Base-by-base conservation (phyloP, 2,888 invertebrate genomes). In the Trichogramma evanescens region DNA sequence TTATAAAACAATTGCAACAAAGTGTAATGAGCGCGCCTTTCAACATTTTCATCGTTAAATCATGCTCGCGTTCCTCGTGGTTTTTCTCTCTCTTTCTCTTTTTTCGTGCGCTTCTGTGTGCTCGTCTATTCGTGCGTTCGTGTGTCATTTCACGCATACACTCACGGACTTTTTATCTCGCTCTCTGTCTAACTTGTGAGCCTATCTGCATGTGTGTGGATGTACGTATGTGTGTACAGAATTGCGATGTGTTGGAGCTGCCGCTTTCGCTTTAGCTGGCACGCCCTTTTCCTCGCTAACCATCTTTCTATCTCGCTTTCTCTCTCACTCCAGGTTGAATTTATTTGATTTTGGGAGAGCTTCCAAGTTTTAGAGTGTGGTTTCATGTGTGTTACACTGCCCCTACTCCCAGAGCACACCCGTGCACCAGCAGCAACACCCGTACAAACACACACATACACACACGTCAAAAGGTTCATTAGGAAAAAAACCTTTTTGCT, bases 271-370 rank as follows among this genome's bases (percentile, higher is more conserved):
- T 58, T 50, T 42, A 42, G 48, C 58, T 58, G 63, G 56, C 61
- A 61, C 63, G 63, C 60, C 63, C 63, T 63, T 60, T 63, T 13
- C 63, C 63, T 60, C 58, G 54, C 58, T 61, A 26, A 26, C 26
- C 26, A 26, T 26, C 26, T 26, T 26, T 26, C 26, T 26, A 26
- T 26, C 26, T 26, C 26, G 26, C 26, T 26, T 26, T 26, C 26
- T 26, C 26, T 26, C 26, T 26, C 26, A 26, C 26, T 3, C 26
- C 2, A 2, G 26, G 26, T 63, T 58, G n/a, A 60, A 63, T 60
- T 63, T 59, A 63, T 63, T 57, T 59, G 40, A 57, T 59, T 63
- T 63, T 9, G 40, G 56, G 53, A 44, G 52, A 48, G 46, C 39
- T 50, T 54, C 26, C 26, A 26, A 26, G 26, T 26, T 26, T 26